phyloP scores from a whole-genome alignment of 2,888 invertebrate species.

The Callyntrura guangdongensis region DNA sequence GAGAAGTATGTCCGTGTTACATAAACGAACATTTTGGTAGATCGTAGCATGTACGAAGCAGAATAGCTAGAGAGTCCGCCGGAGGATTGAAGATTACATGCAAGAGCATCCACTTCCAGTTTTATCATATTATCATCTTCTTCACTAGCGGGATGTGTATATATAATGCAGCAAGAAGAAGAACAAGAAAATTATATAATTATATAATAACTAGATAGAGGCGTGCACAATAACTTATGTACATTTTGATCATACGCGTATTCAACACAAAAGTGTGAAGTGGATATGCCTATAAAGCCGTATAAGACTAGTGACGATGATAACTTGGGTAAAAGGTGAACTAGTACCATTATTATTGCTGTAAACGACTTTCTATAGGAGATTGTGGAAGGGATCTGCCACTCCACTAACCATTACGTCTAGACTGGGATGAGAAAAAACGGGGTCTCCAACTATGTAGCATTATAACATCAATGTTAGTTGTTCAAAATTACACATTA shows the following conservation, averaged over 20 bases:
- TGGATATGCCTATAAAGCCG: background rate
- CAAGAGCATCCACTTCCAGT: constrained; percentile 52
- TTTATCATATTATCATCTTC: background rate
- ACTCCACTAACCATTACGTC: background rate
- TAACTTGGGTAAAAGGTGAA: constrained; percentile 40
- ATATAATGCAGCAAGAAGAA: background rate
- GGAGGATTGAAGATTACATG: constrained; percentile 20
- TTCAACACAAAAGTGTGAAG: constrained; percentile 10
- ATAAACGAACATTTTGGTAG: background rate
- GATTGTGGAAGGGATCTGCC: background rate
- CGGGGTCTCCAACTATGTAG: background rate
- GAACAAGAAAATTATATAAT: constrained; percentile 33
- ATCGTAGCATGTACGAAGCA: background rate
- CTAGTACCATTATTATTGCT: background rate
- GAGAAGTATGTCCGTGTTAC: background rate
- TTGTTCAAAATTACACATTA: background rate
- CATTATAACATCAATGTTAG: background rate
- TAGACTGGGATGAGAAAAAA: constrained; percentile 2
- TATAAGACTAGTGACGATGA: background rate
- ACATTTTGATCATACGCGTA: constrained; percentile 9
- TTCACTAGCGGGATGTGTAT: background rate
- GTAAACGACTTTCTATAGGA: constrained; percentile 26
- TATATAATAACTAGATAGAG: background rate
- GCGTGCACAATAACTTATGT: constrained; percentile 1
- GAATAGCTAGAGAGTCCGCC: background rate